A percentile compares a stretch with the other conserved stretches of the same genome.
phyloP scores from a whole-genome alignment of 2,113 vertebrate genomes.

The Colossoma macropomum region DNA sequence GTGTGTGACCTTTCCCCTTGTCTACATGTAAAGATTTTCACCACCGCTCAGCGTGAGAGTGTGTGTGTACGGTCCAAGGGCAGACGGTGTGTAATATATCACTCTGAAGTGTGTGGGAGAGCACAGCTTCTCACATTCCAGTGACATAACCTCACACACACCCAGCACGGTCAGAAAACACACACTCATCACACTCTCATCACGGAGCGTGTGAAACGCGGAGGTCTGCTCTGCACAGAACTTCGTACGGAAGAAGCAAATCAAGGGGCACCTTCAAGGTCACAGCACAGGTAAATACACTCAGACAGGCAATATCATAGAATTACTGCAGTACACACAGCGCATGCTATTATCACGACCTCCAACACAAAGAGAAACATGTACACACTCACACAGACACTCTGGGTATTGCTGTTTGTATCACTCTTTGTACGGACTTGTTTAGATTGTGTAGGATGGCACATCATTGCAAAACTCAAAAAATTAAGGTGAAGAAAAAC shows the following conservation, averaged over 20 bases:
- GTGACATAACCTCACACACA: slow-evolving; percentile 52
- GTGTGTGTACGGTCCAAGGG: slow-evolving; percentile 43
- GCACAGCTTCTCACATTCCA: slow-evolving; percentile 62
- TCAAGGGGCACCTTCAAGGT: slow-evolving; percentile 20
- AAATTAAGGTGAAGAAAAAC: too few species aligned
- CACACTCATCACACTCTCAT: neutral
- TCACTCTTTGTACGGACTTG: too few species aligned
- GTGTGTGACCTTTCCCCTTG: slow-evolving; percentile 40
- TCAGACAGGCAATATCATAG: neutral
- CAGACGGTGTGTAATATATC: slow-evolving; percentile 64
- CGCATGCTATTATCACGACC: slow-evolving; percentile 25
- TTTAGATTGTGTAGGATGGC: too few species aligned
- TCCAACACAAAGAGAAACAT: slow-evolving; percentile 60
- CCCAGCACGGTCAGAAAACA: slow-evolving; percentile 7
- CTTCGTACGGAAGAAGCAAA: neutral
- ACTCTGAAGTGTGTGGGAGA: slow-evolving; percentile 58
- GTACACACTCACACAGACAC: slow-evolving; percentile 48
- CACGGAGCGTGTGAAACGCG: slow-evolving; percentile 2
- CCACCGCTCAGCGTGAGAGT: slow-evolving; percentile 32
- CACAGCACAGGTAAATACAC: slow-evolving; percentile 30
- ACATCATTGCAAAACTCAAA: too few species aligned
- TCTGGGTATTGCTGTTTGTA: neutral
- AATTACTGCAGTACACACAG: slow-evolving; percentile 49
- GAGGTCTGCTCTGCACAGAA: neutral
- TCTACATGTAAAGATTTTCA: slow-evolving; percentile 40